Percentiles rank a stretch among this genome's conserved stretches.
Conservation (phyloP, 2,113 vertebrate genomes). For the Amphilophus citrinellus region DNA sequence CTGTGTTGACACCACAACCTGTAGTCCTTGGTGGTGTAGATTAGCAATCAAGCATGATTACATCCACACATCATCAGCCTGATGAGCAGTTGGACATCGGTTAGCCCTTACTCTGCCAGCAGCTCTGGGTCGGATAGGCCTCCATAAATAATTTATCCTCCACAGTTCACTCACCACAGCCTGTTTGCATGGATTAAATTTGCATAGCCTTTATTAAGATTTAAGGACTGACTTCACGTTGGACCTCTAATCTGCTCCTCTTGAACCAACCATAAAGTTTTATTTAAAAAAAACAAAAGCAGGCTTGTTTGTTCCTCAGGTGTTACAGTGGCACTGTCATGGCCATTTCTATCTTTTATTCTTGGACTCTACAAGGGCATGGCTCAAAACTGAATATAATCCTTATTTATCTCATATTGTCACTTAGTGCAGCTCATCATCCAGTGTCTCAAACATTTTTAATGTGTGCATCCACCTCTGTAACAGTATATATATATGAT, state of each 20-base stretch:
- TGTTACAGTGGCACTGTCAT: neutral
- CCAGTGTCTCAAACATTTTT: no score
- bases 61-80: constrained; percentile 49
- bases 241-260: neutral
- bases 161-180: constrained; percentile 53
- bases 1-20: constrained; percentile 25
- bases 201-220: constrained; percentile 77
- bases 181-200: constrained; percentile 71
- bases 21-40: constrained; percentile 15
- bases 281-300: neutral
- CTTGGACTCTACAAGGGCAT: no score
- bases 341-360: no score
- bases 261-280: neutral
- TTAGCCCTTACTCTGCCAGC: neutral
- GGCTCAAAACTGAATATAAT: no score
- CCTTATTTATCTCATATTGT: no score
- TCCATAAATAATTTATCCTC: constrained; percentile 73
- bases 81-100: constrained; percentile 27
- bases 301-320: neutral
- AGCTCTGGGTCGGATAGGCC: constrained; percentile 49
- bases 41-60: constrained; percentile 33
- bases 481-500: no score
- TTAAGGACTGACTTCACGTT: constrained; percentile 40
- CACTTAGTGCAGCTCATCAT: no score
- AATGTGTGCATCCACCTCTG: no score